Evolutionary conservation across 1,140 invertebrate species (phyloP), one percentile per base, ranked within the genome.

Genomic region (Artemia franciscana): DNA sequence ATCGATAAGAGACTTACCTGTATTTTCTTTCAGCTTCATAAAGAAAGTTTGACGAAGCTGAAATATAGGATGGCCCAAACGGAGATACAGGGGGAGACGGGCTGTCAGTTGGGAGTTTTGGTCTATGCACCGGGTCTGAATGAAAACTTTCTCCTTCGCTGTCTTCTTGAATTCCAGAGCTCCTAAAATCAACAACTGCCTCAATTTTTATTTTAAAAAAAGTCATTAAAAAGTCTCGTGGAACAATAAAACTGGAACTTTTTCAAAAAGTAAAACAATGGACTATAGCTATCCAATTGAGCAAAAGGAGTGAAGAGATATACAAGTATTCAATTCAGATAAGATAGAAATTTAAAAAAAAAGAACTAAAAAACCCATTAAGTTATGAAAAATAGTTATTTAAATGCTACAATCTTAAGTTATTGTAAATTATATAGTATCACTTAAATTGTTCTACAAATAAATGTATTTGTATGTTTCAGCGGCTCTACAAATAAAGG

Each of bases 81-180:
- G 39, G 39, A 51, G 39, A 51, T 12, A 51, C 39, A 18, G 39
- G 39, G 12, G 39, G 39, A 18, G 39, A 51, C 21, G 39, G 39
- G 39, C 39, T 51, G 21, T 51, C 39, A 18, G 39, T 51, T 12
- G 39, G 39, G 39, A 51, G 21, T 18, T 57, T 64, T 27, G 12
- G 28, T 12, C 15, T 26, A 7, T 18, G 30, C 7, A 23, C 57
- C 12, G 39, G 39, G 39, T 51, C 39, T 12, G 39, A 51, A n/a
- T n/a, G n/a, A 18, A 51, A 51, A 18, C 39, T 51, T 39, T 78
- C 77, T 26, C 72, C 69, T 64, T 79, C 77, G 60, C 76, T 77
- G 64, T 79, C 78, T 62, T 79, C 78, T 61, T 75, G 73, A 65
- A 78, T 76, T 65, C 78, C 76, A 72, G 79, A 77, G 71, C 79